Percentiles rank a stretch among this genome's conserved stretches.
Evolutionary conservation across 2,888 invertebrate genomes (phyloP).

Genomic region (Mesorhabditis sp.): DNA sequence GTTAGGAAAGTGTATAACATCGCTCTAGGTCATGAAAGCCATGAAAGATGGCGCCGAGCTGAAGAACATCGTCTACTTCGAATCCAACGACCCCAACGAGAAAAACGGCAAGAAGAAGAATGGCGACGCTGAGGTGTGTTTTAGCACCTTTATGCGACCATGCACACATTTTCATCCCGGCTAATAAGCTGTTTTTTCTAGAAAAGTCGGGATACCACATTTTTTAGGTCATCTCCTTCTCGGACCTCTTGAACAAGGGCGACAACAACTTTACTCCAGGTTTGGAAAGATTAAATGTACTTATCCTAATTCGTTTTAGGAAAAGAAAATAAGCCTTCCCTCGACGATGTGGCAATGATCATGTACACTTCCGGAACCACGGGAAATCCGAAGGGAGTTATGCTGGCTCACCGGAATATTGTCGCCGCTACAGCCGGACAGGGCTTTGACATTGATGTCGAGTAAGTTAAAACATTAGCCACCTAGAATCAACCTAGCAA

Average conservation of each 20-base stretch:
- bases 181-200: background rate
- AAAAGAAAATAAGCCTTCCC: background rate
- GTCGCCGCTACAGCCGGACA: conserved; percentile 62
- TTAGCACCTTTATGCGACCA: background rate
- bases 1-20: conserved; percentile 5
- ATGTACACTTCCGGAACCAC: conserved; percentile 99
- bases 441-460: conserved; percentile 57
- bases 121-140: background rate
- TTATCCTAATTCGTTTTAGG: conserved; percentile 8
- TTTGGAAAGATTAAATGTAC: conserved; percentile 7
- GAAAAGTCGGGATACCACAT: background rate
- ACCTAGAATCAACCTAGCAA: background rate
- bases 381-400: conserved; percentile 65
- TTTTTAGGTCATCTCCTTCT: conserved; percentile 36
- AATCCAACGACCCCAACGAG: conserved; percentile 34
- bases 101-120: conserved; percentile 13
- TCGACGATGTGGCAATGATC: conserved; percentile 83
- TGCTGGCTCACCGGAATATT: conserved; percentile 62
- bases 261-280: conserved; percentile 18
- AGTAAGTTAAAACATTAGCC: conserved; percentile 49
- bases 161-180: background rate
- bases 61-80: conserved; percentile 50
- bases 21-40: conserved; percentile 34
- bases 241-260: conserved; percentile 40
- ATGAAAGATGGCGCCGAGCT: conserved; percentile 45